phyloP scores from a whole-genome alignment of 2,888 invertebrate species.

The Hololepta plana region DNA sequence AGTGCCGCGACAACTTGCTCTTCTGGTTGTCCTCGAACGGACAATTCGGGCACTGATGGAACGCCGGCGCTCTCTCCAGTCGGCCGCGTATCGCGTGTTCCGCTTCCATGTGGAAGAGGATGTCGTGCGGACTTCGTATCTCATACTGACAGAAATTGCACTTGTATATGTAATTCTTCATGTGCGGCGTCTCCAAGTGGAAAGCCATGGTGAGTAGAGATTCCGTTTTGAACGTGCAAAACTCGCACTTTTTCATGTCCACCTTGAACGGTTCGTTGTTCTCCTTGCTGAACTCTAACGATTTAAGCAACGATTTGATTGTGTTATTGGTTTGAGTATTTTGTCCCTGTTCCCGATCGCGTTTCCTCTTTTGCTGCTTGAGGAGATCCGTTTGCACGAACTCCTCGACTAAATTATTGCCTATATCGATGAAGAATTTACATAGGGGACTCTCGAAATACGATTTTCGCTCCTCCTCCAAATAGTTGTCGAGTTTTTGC shows the following conservation, averaged over 20 bases:
- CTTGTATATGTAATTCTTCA: conserved; percentile 69
- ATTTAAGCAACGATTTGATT: conserved; percentile 65
- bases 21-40: conserved; percentile 89
- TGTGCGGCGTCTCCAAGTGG: conserved; percentile 81
- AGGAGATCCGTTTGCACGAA: conserved; percentile 85
- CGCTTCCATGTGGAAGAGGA: conserved; percentile 80
- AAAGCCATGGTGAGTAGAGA: conserved; percentile 67
- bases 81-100: conserved; percentile 72
- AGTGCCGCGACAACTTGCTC: conserved; percentile 74
- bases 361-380: conserved; percentile 70
- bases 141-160: conserved; percentile 61
- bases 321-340: conserved; percentile 56
- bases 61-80: conserved; percentile 67
- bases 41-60: conserved; percentile 85
- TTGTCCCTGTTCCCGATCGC: conserved; percentile 48
- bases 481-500: no score
- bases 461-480: conserved; percentile 21
- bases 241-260: conserved; percentile 65
- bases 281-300: conserved; percentile 70
- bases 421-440: conserved; percentile 82
- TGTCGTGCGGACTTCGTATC: conserved; percentile 72
- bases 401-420: conserved; percentile 79
- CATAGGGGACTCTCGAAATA: conserved; percentile 79
- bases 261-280: conserved; percentile 66
- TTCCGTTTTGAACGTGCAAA: conserved; percentile 80